phyloP scores from a whole-genome alignment of 2,888 invertebrate species.

The Gastracanthus pulcherrimus region DNA sequence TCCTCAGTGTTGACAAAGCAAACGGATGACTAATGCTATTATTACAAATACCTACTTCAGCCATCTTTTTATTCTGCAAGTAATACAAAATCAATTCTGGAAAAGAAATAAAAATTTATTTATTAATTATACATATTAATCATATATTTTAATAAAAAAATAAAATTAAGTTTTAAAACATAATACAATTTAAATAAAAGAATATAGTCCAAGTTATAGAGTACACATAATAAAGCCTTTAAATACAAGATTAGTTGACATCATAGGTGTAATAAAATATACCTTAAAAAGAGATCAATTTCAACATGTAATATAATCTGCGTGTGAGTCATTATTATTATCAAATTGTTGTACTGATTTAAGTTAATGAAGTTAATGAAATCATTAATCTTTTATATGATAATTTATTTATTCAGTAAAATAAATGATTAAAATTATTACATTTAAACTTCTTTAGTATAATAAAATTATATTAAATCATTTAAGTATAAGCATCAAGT shows the following conservation, averaged over 20 bases:
- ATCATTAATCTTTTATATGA: too few species aligned
- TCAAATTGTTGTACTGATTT: not conserved
- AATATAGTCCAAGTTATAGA: not conserved
- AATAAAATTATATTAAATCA: too few species aligned
- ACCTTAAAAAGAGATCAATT: not conserved
- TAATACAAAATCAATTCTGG: not conserved
- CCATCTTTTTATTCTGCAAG: not conserved
- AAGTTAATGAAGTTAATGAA: too few species aligned
- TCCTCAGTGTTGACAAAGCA: slow-evolving; percentile 6
- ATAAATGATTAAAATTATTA: too few species aligned
- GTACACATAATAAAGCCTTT: not conserved
- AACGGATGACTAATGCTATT: not conserved
- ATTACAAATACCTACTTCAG: slow-evolving; percentile 26
- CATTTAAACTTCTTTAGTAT: too few species aligned
- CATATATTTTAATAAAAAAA: not conserved
- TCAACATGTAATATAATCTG: not conserved
- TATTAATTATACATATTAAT: not conserved
- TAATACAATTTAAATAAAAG: not conserved
- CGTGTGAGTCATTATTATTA: not conserved
- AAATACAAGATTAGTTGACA: not conserved
- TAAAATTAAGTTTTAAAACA: not conserved
- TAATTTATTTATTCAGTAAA: too few species aligned
- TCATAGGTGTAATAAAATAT: not conserved
- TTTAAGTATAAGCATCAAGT: too few species aligned
- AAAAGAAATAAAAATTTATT: not conserved